Base-by-base conservation (phyloP, 2,797 vertebrate species). In the Merluccius polli region DNA sequence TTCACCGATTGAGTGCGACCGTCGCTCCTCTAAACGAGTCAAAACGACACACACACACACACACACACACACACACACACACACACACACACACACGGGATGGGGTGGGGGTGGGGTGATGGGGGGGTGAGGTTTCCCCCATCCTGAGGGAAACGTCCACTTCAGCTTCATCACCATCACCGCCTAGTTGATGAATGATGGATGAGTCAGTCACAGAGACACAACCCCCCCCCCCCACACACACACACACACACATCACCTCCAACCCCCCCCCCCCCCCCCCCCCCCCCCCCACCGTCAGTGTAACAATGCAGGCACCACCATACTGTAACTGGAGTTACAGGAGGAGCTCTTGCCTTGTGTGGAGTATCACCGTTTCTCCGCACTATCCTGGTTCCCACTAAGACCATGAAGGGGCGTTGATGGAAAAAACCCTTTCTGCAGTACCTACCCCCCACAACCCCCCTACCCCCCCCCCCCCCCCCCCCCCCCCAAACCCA, bases 341-440 rank as follows among this genome's bases (percentile, higher is more conserved):
- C 81, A 31, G 67, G 67, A 69, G 67, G 83, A n/a, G n/a, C n/a
- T n/a, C n/a, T 80, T 73, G 81, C 71, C 78, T 87, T 79, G 81
- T 87, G 77, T 83, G 80, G 81, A 87, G 84, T 79, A 87, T 87
- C 84, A 87, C 90, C 85, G 79, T 93, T 88, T 91, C 91, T 93
- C 92, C 92, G 91, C 87, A 89, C 90, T 91, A 89, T 90, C 84
- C 75, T 75, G 85, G 86, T 90, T 89, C 85, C 82, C 84, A 89
- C 85, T 82, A 78, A 87, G 80, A 84, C 89, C 90, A 89, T 89
- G 77, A 84, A 82, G 84, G 89, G 89, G 86, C 87, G 89, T 86
- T 80, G 83, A 90, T 91, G 90, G 91, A 91, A 92, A 92, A 89
- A 76, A n/a, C n/a, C 75, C 72, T 76, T 78, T 76, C 73, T 76